A percentile compares a stretch with the other conserved stretches of the same genome.
Evolutionary conservation across 1,140 invertebrate species (phyloP).

Genomic region (Sycophila sp.): DNA sequence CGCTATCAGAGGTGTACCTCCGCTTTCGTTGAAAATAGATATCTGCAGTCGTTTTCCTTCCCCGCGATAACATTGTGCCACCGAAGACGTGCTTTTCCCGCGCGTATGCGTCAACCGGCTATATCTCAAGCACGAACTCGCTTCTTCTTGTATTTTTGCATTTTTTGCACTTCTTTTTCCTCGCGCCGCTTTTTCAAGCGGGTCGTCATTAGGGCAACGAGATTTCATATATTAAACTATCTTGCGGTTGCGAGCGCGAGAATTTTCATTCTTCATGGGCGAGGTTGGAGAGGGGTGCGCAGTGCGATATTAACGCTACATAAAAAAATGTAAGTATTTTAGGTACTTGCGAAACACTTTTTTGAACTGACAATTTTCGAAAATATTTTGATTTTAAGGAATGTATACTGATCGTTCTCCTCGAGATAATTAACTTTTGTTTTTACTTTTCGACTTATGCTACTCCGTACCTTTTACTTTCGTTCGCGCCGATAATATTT

Average conservation of each 20-base stretch:
- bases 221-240: constrained; percentile 36
- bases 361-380: too few relatives aligned
- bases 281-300: background rate
- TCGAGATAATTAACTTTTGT: too few relatives aligned
- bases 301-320: background rate
- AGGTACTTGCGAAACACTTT: background rate
- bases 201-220: constrained; percentile 24
- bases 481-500: too few relatives aligned
- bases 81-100: background rate
- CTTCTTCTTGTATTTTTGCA: background rate
- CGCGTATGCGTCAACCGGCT: background rate
- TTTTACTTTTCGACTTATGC: too few relatives aligned
- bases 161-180: background rate
- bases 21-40: too few relatives aligned
- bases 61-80: constrained; percentile 35
- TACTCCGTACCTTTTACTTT: too few relatives aligned
- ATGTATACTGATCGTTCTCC: too few relatives aligned
- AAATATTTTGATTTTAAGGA: too few relatives aligned
- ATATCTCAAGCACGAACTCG: too few relatives aligned
- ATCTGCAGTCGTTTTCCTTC: constrained; percentile 35
- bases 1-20: background rate
- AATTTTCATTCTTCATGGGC: constrained; percentile 24
- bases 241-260: background rate
- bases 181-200: background rate
- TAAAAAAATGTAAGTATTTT: background rate